Evolutionary conservation across 2,113 vertebrate species (phyloP), one percentile per base, ranked within the genome.

Genomic region (Pygoscelis adeliae): DNA sequence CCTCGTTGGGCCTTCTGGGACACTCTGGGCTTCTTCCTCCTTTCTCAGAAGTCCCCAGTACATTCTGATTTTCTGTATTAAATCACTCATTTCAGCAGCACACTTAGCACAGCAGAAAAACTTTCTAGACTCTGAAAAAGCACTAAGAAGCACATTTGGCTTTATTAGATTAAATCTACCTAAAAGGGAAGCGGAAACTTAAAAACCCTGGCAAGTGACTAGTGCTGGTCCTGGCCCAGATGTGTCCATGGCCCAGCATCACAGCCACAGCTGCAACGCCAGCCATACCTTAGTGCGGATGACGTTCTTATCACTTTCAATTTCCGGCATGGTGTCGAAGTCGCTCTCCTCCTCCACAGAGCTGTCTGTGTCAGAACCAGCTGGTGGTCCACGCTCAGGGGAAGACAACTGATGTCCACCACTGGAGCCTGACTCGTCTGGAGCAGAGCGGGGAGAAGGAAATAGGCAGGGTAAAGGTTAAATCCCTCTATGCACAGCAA

Each of bases 271-370:
- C 34, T 7, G 56, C 67, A 15, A 6, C 0, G 1, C 6, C 74
- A n/a, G 36, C 12, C 9, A 0, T 97, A 98, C 98, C 98, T 99
- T 99, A 6, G 98, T 98, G 76, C 98, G 98, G 78, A 98, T 97
- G 89, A 99, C 74, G 1, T 99, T 98, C 97, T 99, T 99, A 59
- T 99, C 98, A 3, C 97, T 98, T 74, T 98, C 98, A 7, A 98
- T 98, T 50, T 99, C 98, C 3, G 98, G 98, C 97, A 99, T 98
- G 66, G 98, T 98, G 94, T 99, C 98, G 0, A 99, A 98, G 93
- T 99, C 98, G 0, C 98, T 98, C 80, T 99, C 98, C 27, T 99
- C 98, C 70, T 98, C 98, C 93, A 98, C 98, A 0, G 98, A 99
- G 93, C 98, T 98, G 96, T 99, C 98, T 1, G 98, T 98, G 93